A percentile compares a stretch with the other conserved stretches of the same genome.
Evolutionary conservation across 2,888 invertebrate genomes (phyloP).

Genomic region (Bugulina stolonifera): DNA sequence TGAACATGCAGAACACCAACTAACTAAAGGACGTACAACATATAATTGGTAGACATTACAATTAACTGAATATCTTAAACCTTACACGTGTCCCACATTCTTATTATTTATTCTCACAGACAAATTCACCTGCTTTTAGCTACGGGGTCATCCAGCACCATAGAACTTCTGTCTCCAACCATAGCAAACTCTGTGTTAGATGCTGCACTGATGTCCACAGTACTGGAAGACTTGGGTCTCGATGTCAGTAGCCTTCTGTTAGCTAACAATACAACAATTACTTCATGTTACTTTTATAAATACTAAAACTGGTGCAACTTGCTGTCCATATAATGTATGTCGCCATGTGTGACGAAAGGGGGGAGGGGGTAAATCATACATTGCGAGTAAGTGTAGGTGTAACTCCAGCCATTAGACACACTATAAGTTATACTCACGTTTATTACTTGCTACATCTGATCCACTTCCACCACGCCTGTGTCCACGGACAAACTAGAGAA

Average conservation of each 20-base stretch:
- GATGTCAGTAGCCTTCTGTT: background rate
- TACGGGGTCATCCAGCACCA: background rate
- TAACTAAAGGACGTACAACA: no score
- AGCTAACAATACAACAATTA: background rate
- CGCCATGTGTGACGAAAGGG: no score
- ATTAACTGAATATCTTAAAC: no score
- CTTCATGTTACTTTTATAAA: background rate
- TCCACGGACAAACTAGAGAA: background rate
- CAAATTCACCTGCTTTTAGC: constrained; percentile 7
- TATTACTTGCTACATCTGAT: background rate
- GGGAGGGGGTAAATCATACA: no score
- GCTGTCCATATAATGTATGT: no score
- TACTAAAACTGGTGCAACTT: no score
- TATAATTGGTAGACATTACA: no score
- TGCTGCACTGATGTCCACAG: constrained; percentile 1
- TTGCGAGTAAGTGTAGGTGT: no score
- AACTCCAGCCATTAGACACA: no score
- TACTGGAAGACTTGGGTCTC: constrained; percentile 6
- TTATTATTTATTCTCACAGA: no score
- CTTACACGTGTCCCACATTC: no score
- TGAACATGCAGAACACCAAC: no score
- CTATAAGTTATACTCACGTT: constrained; percentile 21
- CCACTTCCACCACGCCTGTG: constrained; percentile 16
- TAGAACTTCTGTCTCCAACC: background rate
- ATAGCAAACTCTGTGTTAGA: background rate